Conservation (phyloP, 2,113 vertebrate species). For the Alces alces region DNA sequence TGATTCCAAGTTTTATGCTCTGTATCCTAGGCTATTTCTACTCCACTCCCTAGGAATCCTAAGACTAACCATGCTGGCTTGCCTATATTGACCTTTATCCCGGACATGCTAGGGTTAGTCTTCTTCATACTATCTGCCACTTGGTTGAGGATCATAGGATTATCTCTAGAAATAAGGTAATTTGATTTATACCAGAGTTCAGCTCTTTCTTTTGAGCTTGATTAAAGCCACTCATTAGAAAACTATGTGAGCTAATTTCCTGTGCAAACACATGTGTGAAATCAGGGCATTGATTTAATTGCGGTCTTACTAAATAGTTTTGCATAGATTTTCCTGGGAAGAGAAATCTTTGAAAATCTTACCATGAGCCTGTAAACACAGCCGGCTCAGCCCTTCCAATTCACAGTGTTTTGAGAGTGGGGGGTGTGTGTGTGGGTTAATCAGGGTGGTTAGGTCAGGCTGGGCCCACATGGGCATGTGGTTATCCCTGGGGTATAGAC, state of each 20-base stretch:
- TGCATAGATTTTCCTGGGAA: constrained; percentile 57
- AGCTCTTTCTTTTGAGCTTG: neutral
- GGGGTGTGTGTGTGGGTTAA: accelerated
- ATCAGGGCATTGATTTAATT: neutral
- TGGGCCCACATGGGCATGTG: neutral
- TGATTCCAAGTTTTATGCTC: neutral
- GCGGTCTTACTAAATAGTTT: constrained; percentile 35
- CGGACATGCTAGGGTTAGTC: neutral
- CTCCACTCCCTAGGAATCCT: neutral
- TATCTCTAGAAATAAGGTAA: neutral
- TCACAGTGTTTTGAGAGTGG: neutral
- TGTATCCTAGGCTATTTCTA: neutral
- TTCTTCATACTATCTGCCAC: neutral
- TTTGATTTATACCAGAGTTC: neutral
- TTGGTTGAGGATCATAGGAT: neutral
- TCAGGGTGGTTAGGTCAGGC: neutral
- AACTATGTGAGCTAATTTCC: neutral
- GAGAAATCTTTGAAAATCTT: neutral
- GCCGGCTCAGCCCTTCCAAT: neutral
- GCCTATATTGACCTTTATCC: neutral
- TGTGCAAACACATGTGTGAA: neutral
- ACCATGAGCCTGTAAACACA: neutral
- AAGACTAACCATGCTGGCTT: neutral
- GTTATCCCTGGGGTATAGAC: neutral
- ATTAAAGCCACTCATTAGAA: neutral